Percentiles rank a stretch among this genome's conserved stretches.
Evolutionary conservation across 2,888 invertebrate species (phyloP).

Genomic region (Stenichneumon culpator): DNA sequence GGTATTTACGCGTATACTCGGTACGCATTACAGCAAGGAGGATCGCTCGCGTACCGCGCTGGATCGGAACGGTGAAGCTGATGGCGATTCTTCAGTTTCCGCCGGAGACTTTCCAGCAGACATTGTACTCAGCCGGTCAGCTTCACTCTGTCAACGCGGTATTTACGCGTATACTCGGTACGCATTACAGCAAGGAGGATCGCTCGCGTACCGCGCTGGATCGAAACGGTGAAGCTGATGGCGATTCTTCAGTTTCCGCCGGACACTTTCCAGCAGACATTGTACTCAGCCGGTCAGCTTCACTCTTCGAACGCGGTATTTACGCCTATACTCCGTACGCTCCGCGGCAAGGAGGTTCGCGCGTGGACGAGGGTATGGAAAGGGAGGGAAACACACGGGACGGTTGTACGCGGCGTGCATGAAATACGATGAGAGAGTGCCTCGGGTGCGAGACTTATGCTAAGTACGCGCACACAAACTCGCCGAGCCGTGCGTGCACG

Average conservation of each 20-base stretch:
- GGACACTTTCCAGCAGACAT: not conserved
- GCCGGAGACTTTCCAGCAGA: not conserved
- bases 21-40: constrained; percentile 16
- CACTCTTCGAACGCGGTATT: not conserved
- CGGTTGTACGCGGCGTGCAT: constrained; percentile 71
- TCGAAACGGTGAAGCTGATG: not conserved
- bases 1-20: constrained; percentile 8
- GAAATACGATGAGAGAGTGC: constrained; percentile 84
- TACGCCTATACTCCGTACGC: constrained; percentile 36
- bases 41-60: not conserved
- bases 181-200: constrained; percentile 28
- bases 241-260: not conserved
- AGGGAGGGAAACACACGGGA: constrained; percentile 54
- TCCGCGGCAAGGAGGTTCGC: constrained; percentile 34
- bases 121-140: not conserved
- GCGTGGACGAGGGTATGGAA: constrained; percentile 48
- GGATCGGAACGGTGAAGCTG: not conserved
- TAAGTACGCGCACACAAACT: constrained; percentile 80
- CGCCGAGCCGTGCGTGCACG: constrained; percentile 66
- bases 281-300: not conserved
- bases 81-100: not conserved
- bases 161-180: constrained; percentile 30
- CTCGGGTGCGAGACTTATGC: constrained; percentile 83
- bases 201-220: not conserved
- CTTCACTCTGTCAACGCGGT: not conserved